A percentile compares a stretch with the other conserved stretches of the same genome.
phyloP scores from a whole-genome alignment of 2,797 vertebrate genomes.

The Gila robusta region DNA sequence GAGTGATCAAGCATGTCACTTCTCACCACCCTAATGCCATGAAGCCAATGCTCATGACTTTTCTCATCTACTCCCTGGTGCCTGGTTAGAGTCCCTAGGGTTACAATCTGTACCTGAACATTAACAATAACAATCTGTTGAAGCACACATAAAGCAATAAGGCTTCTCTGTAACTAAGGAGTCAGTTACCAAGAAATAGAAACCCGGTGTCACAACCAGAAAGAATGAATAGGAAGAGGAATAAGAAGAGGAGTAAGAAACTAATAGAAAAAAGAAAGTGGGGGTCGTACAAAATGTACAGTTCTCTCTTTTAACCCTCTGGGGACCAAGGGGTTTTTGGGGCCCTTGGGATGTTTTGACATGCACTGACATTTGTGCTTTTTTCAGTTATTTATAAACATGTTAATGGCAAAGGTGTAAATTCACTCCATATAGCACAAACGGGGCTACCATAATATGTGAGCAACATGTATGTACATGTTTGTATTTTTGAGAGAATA shows the following conservation, averaged over 20 bases:
- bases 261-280: background rate
- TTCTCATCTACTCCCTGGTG: slow-evolving; percentile 31
- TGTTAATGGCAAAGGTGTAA: no score
- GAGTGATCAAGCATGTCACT: slow-evolving; percentile 19
- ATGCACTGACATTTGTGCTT: no score
- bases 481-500: no score
- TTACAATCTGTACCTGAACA: slow-evolving; percentile 42
- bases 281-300: slow-evolving; percentile 14
- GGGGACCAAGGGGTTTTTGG: no score
- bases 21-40: slow-evolving; percentile 24
- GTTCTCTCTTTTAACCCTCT: slow-evolving; percentile 53
- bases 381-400: no score
- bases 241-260: background rate
- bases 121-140: slow-evolving; percentile 61
- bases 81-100: slow-evolving; percentile 11
- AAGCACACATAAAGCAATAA: slow-evolving; percentile 69
- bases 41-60: slow-evolving; percentile 30
- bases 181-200: slow-evolving; percentile 69
- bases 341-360: no score
- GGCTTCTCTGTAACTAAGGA: slow-evolving; percentile 73
- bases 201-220: slow-evolving; percentile 46
- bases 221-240: background rate
- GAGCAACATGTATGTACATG: no score
- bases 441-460: no score
- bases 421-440: no score